phyloP scores from a whole-genome alignment of 2,888 invertebrate genomes.

The Geophilus truncorum region DNA sequence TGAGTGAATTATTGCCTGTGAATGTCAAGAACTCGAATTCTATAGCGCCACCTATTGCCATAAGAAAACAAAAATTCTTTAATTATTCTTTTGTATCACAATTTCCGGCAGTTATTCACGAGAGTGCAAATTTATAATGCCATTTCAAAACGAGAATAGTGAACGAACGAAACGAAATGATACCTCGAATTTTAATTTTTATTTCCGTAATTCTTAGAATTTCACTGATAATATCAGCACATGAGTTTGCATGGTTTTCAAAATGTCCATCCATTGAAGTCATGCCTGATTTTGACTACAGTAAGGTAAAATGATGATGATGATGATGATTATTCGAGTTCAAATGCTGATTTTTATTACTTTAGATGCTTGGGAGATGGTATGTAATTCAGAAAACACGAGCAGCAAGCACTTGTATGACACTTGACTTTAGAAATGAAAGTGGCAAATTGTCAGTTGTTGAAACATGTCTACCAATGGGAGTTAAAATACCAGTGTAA shows the following conservation, averaged over 20 bases:
- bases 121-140: too few species aligned
- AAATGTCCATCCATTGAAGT: background rate
- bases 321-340: background rate
- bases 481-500: background rate
- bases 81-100: too few species aligned
- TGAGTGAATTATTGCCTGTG: too few species aligned
- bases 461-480: background rate
- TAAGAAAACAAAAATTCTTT: too few species aligned
- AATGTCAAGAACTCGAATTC: too few species aligned
- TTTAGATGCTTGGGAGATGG: constrained; percentile 72
- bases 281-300: background rate
- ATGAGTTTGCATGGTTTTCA: background rate
- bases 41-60: too few species aligned
- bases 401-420: constrained; percentile 71
- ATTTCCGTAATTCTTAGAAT: background rate
- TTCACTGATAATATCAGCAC: background rate
- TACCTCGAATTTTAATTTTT: background rate
- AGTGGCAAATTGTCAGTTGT: background rate
- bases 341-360: constrained; percentile 29
- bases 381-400: constrained; percentile 77
- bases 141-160: too few species aligned
- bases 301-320: too few species aligned
- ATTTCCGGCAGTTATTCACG: too few species aligned
- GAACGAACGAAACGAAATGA: too few species aligned
- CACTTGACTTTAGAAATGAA: constrained; percentile 41